Evolutionary conservation across 2,888 invertebrate species (phyloP).

Genomic region (Formica aserva): DNA sequence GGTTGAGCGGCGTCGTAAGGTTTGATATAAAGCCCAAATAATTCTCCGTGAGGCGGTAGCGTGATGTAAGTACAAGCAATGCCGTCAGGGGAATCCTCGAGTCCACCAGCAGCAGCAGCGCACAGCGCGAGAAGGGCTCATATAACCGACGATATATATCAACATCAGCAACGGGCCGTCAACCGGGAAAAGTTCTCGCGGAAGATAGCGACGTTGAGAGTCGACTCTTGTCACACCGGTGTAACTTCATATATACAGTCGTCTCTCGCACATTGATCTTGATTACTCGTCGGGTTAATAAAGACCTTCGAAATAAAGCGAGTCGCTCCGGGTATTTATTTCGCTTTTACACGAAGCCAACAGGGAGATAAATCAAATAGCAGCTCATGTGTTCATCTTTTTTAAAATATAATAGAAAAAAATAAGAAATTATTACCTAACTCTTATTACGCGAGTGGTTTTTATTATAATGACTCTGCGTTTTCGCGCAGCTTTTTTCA

Average conservation of each 20-base stretch:
- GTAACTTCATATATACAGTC: constrained; percentile 3
- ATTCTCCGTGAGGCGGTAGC: constrained; percentile 78
- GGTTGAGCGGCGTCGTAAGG: constrained; percentile 74
- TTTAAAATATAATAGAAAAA: constrained; percentile 8
- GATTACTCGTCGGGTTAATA: constrained; percentile 50
- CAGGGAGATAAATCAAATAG: constrained; percentile 26
- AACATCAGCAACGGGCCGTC: constrained; percentile 50
- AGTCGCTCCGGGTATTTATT: constrained; percentile 12
- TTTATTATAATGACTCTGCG: background rate
- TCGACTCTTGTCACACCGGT: constrained; percentile 32
- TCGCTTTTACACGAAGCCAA: background rate
- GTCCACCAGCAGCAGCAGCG: constrained; percentile 30
- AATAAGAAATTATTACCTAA: background rate
- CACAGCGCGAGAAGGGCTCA: constrained; percentile 31
- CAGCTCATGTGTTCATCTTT: background rate
- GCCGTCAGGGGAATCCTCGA: constrained; percentile 51
- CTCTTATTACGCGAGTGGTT: background rate
- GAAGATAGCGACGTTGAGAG: constrained; percentile 31
- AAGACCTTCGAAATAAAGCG: constrained; percentile 34
- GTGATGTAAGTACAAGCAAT: constrained; percentile 61
- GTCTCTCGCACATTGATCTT: constrained; percentile 42
- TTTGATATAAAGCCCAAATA: constrained; percentile 83
- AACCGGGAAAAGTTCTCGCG: constrained; percentile 49
- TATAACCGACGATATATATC: constrained; percentile 54
- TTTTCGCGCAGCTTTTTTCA: background rate